Evolutionary conservation across 2,888 invertebrate genomes (phyloP), one percentile per base, ranked within the genome.

Genomic region (Maniola hyperantus): DNA sequence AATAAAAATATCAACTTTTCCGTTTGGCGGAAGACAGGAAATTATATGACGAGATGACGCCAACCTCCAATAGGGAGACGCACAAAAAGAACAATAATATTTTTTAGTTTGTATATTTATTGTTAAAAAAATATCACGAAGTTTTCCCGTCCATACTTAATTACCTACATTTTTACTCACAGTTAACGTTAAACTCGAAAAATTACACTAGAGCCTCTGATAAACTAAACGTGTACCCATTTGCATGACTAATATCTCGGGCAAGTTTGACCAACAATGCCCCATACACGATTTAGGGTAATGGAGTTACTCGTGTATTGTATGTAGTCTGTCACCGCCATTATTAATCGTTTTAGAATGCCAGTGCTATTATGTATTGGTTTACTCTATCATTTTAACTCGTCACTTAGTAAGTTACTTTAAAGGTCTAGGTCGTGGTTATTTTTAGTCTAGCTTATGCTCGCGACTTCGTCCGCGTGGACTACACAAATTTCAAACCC

Each of bases 201-300:
- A 44, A 5, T 44, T 11, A 42, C 42, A 4, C 44, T 44, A 44
- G 44, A n/a, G 13, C n/a, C 44, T 39, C 10, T 34, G 11, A 44
- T 44, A 44, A 13, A n/a, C 6, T 34, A 15, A 54, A 54, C 36
- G 18, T 55, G 55, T 39, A 55, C 15, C 36, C 55, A 55, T 55
- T 55, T 55, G 36, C 55, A 55, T 55, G 55, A 55, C 18, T 36
- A 55, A 55, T 55, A 36, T 55, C 36, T 36, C 55, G 36, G 55
- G 55, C 8, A 36, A 55, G 55, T 39, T 55, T 55, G 18, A 15
- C 53, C 53, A 53, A 55, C 55, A 55, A 55, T 55, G 55, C 36
- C 15, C 15, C 55, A 55, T 15, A 55, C 55, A 39, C 55, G 55
- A 39, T 54, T 54, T 54, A 54, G 55, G 55, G 55, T 55, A 55